A percentile compares a stretch with the other conserved stretches of the same genome.
These are phyloP conservation scores for Coecobrya sp. DNA, from an alignment of 2,888 invertebrate genomes.

Conservation along the genomic window DNA sequence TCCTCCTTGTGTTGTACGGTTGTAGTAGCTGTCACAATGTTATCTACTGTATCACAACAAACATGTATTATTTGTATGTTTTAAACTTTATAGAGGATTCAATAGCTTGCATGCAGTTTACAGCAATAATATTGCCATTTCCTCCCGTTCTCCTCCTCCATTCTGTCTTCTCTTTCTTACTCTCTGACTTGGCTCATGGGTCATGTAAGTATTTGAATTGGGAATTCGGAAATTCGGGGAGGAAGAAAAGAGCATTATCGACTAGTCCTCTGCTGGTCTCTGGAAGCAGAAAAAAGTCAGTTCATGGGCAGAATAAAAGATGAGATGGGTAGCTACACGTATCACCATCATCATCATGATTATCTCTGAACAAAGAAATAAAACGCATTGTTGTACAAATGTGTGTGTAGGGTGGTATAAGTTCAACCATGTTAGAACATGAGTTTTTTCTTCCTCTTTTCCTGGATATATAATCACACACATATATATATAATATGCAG, in stretches of 20 bases:
- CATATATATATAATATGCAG: conserved; percentile 35
- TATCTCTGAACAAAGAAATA: conserved; percentile 51
- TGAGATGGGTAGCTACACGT: conserved; percentile 43
- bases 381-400: conserved; percentile 54
- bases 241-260: conserved; percentile 26
- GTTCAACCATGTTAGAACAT: background rate
- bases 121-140: conserved; percentile 71
- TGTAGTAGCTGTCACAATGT: background rate
- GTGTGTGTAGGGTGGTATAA: background rate
- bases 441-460: background rate
- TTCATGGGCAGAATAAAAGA: conserved; percentile 61
- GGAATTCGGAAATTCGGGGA: conserved; percentile 32
- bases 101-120: conserved; percentile 49
- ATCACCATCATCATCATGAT: conserved; percentile 23
- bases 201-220: conserved; percentile 62
- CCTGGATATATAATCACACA: background rate
- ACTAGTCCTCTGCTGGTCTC: background rate
- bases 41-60: background rate
- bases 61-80: background rate
- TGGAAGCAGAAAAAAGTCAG: conserved; percentile 58
- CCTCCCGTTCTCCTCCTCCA: conserved; percentile 34
- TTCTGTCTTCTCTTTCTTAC: background rate
- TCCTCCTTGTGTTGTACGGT: background rate
- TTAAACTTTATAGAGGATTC: background rate
- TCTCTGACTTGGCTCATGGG: conserved; percentile 30